phyloP scores from a whole-genome alignment of 2,113 vertebrate genomes.

The Eubucco bourcierii region DNA sequence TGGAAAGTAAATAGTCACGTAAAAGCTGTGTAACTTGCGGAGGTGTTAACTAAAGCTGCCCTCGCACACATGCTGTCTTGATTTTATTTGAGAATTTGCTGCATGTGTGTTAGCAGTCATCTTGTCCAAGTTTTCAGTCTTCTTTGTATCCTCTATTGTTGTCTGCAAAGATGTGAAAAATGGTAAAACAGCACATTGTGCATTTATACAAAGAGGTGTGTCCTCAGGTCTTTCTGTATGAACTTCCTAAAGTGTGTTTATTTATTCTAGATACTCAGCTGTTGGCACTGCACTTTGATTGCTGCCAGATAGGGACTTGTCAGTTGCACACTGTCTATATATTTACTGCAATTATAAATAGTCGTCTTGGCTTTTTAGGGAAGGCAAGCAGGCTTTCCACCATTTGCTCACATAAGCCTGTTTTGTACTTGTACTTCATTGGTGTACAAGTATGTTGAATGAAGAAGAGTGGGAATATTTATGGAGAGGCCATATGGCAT shows the following conservation, averaged over 20 bases:
- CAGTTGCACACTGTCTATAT: neutral
- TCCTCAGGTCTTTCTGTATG: neutral
- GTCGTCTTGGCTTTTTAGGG: neutral
- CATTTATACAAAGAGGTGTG: neutral
- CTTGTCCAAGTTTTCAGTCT: neutral
- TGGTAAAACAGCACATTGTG: neutral
- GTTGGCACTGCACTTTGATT: neutral
- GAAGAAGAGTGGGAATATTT: neutral
- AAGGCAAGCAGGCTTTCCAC: neutral
- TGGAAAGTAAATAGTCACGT: neutral
- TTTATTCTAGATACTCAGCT: neutral
- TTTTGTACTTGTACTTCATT: neutral
- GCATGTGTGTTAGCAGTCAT: neutral
- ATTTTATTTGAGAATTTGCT: neutral
- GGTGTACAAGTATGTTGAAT: neutral
- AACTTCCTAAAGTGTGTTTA: neutral
- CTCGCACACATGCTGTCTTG: fast-evolving
- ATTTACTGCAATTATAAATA: slow-evolving; percentile 34
- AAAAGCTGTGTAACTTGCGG: neutral
- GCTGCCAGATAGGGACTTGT: neutral
- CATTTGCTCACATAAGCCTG: neutral
- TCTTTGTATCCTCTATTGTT: neutral
- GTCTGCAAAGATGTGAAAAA: neutral
- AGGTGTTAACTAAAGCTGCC: neutral
- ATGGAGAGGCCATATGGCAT: fast-evolving